A percentile compares a stretch with the other conserved stretches of the same genome.
Conservation (phyloP, 2,797 vertebrate genomes). For the Oryzias dopingdopingensis region DNA sequence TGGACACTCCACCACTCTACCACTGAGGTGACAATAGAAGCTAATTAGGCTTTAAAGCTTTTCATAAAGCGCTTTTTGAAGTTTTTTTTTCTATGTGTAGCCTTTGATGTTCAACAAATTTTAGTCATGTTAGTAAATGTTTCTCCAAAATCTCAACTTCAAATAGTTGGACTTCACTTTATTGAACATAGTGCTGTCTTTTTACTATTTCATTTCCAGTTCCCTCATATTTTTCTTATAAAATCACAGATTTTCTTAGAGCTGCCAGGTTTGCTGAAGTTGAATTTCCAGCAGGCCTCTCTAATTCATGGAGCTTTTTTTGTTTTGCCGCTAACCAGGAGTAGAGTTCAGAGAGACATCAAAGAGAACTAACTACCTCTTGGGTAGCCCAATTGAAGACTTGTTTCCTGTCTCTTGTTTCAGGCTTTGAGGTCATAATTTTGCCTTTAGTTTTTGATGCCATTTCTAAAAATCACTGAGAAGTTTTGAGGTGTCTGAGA, state of each 20-base stretch:
- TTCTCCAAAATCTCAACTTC: constrained; percentile 34
- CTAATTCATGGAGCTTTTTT: constrained; percentile 49
- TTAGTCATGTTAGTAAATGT: constrained; percentile 30
- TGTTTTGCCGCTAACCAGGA: constrained; percentile 52
- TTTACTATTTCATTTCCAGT: constrained; percentile 7
- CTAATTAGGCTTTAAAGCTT: constrained; percentile 54
- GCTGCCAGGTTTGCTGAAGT: constrained; percentile 18
- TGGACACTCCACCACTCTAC: too few relatives aligned
- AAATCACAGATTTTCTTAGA: constrained; percentile 20
- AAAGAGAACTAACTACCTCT: constrained; percentile 46
- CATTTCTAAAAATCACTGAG: constrained; percentile 15
- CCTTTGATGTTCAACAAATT: constrained; percentile 62
- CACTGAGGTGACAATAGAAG: constrained; percentile 1
- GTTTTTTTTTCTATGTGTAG: constrained; percentile 26
- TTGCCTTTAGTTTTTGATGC: constrained; percentile 12
- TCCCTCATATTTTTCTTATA: constrained; percentile 19
- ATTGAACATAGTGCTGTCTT: constrained; percentile 24
- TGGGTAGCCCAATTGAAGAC: constrained; percentile 15
- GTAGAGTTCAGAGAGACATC: constrained; percentile 48
- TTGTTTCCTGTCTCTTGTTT: constrained; percentile 7
- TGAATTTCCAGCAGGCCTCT: constrained; percentile 21
- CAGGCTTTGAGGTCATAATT: constrained; percentile 14
- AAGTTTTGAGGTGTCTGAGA: constrained; percentile 2
- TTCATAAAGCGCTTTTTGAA: constrained; percentile 8
- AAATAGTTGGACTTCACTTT: constrained; percentile 17